Evolutionary conservation across 2,888 invertebrate genomes (phyloP), one percentile per base, ranked within the genome.

Genomic region (Galeopsomyia nigrocyanea): DNA sequence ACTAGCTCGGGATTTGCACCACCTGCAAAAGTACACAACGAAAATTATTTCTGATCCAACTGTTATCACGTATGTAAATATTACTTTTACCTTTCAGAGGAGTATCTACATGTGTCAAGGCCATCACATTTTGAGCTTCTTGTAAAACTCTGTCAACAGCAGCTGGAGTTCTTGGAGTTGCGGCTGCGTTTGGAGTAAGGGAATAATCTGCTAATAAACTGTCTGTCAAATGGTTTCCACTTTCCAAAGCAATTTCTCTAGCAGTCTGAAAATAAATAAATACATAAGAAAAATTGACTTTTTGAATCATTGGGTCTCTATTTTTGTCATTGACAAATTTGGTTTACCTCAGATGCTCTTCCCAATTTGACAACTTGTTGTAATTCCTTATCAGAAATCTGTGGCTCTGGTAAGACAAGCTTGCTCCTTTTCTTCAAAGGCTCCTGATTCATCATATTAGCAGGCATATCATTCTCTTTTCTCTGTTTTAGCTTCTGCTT

Each of bases 71-170:
- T n/a, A n/a, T n/a, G 47, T 31, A 53, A 61, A 60, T 26, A 39
- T 7, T 39, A 9, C 7, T 39, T 39, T 39, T 49, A 83, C 85
- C 95, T 86, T 98, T 98, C 19, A 99, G 88, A 0, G 99, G 99
- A 0, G 99, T 99, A 83, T 99, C 99, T 1, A 98, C 97, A 86
- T 99, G 98, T 0, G 97, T 96, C 21, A 99, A 88, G 0, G 99
- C 98, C 95, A 99, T 97, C 83, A 99, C 95, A 84, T 99, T 99
- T 87, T 99, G 98, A 0, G 99, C 99, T 87, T 99, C 99, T 91
- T 98, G 93, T 75, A 95, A 89, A 76, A 94, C 92, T 78, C 91
- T 89, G 87, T 98, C 97, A 14, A 94, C 94, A 3, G 91, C 92
- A 1, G 94, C 93, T 2, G 97, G 97, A 0, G 98, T 98, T 72